Evolutionary conservation across 1,140 invertebrate genomes (phyloP), one percentile per base, ranked within the genome.

Genomic region (Capitella teleta): DNA sequence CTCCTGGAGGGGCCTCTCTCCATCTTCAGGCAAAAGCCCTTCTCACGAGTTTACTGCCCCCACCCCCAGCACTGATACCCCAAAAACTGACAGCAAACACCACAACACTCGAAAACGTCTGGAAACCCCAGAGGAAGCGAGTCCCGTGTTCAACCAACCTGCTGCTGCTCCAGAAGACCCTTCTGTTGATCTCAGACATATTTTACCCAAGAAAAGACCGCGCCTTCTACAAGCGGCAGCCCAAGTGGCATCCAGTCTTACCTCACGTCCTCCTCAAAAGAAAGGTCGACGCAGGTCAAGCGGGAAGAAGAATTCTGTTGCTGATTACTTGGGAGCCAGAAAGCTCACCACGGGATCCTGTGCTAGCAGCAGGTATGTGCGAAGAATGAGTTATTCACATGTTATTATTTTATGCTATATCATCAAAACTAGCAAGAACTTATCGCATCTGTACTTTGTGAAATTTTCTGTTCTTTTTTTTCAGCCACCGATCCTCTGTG

Each of bases 301-400:
- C n/a, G 30, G 30, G n/a, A n/a, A 44, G n/a, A 44, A 16, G 21
- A 26, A 44, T 6, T 8, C 18, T 10, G 21, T 1, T 26, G 26
- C 23, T 16, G 21, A 44, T 6, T 8, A 25, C 23, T 26, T 25
- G 8, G 3, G 21, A 44, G 3, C 42, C 18, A 16, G 42, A 21
- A 44, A 57, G 55, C 70, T 62, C 62, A 82, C 79, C 72, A 81
- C 82, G 78, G 80, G 82, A 74, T 83, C 82, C 61, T 84, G 82
- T 74, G 82, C 84, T 55, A 83, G 81, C 58, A 82, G 79, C 58
- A 79, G 78, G 79, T 80, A 65, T n/a, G n/a, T n/a, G n/a, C 58
- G 55, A 53, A 10, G 30, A 14, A 19, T 23, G 6, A 16, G 16
- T 28, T 34, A 10, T 12, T 34, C 16, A 12, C 16, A 34, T 34